These are phyloP conservation scores for Standfussiana lucernea DNA, from an alignment of 2,888 invertebrate species.

Conservation along the genomic window DNA sequence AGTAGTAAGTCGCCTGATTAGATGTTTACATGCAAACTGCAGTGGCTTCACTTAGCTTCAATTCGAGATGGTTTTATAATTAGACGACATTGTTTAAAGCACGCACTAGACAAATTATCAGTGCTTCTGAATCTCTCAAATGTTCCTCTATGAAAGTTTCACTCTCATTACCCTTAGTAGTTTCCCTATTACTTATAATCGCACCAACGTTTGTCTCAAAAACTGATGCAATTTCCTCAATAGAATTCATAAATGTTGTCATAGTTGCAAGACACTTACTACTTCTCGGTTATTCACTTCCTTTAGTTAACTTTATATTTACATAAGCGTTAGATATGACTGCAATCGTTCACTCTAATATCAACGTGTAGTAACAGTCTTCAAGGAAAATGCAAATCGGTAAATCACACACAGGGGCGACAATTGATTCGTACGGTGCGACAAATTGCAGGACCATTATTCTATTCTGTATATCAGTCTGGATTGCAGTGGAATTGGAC, in stretches of 20 bases:
- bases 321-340: conserved; percentile 38
- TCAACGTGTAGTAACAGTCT: conserved; percentile 26
- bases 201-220: conserved; percentile 6
- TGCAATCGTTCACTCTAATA: conserved; percentile 30
- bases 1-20: conserved; percentile 56
- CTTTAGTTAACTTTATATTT: conserved; percentile 43
- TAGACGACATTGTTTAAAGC: conserved; percentile 11
- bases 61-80: conserved; percentile 43
- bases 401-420: conserved; percentile 43
- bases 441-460: conserved; percentile 78
- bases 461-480: conserved; percentile 74
- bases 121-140: not conserved
- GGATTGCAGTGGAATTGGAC: conserved; percentile 58
- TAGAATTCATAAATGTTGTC: conserved; percentile 32
- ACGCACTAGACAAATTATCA: not conserved
- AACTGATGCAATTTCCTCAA: conserved; percentile 42
- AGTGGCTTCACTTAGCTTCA: conserved; percentile 40
- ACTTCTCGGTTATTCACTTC: conserved; percentile 49
- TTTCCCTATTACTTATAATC: not conserved
- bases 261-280: conserved; percentile 35
- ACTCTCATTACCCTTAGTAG: not conserved
- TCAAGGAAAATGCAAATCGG: conserved; percentile 47
- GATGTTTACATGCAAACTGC: conserved; percentile 65
- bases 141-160: not conserved
- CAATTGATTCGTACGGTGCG: conserved; percentile 59